Percentiles rank a stretch among this genome's conserved stretches.
phyloP scores from a whole-genome alignment of 2,797 vertebrate genomes.

The Mormyrus hasselquistii region DNA sequence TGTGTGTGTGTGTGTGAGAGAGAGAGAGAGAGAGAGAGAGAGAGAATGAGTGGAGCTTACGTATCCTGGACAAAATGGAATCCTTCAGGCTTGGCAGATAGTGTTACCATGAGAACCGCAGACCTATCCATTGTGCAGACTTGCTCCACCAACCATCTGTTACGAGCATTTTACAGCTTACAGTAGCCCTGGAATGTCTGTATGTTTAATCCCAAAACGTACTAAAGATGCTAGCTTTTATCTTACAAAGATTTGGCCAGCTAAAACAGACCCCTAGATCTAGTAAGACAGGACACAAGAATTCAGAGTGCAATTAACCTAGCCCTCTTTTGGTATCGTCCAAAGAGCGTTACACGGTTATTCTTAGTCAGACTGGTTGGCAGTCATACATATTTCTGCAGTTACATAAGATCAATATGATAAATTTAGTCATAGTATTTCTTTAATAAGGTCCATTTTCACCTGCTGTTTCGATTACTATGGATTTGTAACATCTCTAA shows the following conservation, averaged over 20 bases:
- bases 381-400: background rate
- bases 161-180: conserved; percentile 76
- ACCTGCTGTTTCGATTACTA: background rate
- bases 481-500: background rate
- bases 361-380: background rate
- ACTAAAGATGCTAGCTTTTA: conserved; percentile 18
- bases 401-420: background rate
- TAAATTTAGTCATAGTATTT: background rate
- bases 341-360: background rate
- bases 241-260: conserved; percentile 18
- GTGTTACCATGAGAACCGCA: conserved; percentile 99
- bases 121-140: conserved; percentile 86
- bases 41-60: conserved; percentile 63
- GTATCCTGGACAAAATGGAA: conserved; percentile 88
- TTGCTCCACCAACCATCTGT: conserved; percentile 94
- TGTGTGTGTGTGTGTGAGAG: conserved; percentile 32
- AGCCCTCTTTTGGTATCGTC: background rate
- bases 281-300: background rate
- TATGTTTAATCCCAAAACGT: conserved; percentile 24
- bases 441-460: background rate
- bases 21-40: conserved; percentile 50
- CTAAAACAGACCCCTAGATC: conserved; percentile 12
- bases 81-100: conserved; percentile 94
- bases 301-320: background rate
- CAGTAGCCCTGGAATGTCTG: conserved; percentile 52